A percentile compares a stretch with the other conserved stretches of the same genome.
These are phyloP conservation scores for Morinoia aosen DNA, from an alignment of 2,888 invertebrate genomes.

Conservation along the genomic window DNA sequence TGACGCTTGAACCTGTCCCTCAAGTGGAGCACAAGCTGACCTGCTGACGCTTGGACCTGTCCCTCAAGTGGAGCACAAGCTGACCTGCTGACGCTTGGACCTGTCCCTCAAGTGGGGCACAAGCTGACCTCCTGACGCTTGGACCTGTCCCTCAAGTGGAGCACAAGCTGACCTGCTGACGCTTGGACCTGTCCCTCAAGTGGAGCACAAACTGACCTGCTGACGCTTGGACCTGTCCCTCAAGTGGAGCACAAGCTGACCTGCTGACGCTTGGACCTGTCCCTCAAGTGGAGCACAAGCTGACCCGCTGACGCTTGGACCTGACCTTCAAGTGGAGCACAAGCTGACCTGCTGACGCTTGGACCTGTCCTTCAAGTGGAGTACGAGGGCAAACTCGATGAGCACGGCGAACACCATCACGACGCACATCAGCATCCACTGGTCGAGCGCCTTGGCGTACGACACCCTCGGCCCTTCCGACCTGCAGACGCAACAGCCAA, in stretches of 20 bases:
- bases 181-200: too few relatives aligned
- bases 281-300: too few relatives aligned
- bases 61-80: not conserved
- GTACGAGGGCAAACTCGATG: slow-evolving; percentile 69
- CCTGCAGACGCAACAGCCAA: slow-evolving; percentile 29
- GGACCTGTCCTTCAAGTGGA: slow-evolving; percentile 56
- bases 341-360: slow-evolving; percentile 7
- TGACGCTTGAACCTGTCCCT: too few relatives aligned
- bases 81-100: slow-evolving; percentile 34
- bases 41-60: not conserved
- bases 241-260: too few relatives aligned
- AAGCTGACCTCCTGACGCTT: slow-evolving; percentile 14
- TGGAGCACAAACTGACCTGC: too few relatives aligned
- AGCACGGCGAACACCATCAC: slow-evolving; percentile 69
- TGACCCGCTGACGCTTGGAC: not conserved
- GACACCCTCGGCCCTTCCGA: slow-evolving; percentile 69
- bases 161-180: too few relatives aligned
- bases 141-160: too few relatives aligned
- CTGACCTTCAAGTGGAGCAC: not conserved
- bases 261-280: too few relatives aligned
- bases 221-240: too few relatives aligned
- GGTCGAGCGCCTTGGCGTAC: slow-evolving; percentile 69
- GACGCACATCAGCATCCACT: slow-evolving; percentile 69
- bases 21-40: too few relatives aligned
- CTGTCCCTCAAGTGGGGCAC: slow-evolving; percentile 62